Conservation (phyloP, 1,140 invertebrate species). For the Psix sp. region DNA sequence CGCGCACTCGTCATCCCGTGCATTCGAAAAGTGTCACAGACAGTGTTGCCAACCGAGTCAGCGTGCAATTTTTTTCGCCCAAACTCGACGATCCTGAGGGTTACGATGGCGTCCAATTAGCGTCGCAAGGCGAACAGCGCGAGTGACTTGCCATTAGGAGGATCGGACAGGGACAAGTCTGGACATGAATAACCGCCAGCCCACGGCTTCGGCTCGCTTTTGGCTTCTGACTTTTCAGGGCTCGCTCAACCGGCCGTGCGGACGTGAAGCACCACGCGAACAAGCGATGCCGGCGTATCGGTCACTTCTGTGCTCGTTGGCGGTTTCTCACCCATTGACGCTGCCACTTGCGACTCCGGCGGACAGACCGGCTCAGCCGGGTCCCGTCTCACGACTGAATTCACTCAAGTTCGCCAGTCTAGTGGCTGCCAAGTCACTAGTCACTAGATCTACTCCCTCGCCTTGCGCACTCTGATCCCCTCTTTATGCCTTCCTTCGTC, state of each 20-base stretch:
- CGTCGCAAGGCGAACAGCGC: slow-evolving; percentile 10
- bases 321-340: slow-evolving; percentile 9
- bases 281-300: neutral
- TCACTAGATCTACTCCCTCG: slow-evolving; percentile 25
- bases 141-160: too few relatives aligned
- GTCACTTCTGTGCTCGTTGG: neutral
- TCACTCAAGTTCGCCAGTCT: slow-evolving; percentile 4
- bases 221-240: too few relatives aligned
- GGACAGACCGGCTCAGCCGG: slow-evolving; percentile 37
- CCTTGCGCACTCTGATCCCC: slow-evolving; percentile 22
- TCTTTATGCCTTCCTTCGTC: slow-evolving; percentile 6
- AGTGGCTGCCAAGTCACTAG: slow-evolving; percentile 28
- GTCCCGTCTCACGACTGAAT: slow-evolving; percentile 36
- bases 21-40: slow-evolving; percentile 26
- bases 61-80: neutral
- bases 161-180: too few relatives aligned
- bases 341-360: slow-evolving; percentile 17
- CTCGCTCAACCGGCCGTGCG: too few relatives aligned
- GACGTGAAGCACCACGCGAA: too few relatives aligned
- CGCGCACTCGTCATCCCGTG: slow-evolving; percentile 29
- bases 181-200: too few relatives aligned
- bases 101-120: slow-evolving; percentile 34
- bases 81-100: too few relatives aligned
- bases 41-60: slow-evolving; percentile 18
- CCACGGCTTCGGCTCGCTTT: too few relatives aligned